phyloP scores from a whole-genome alignment of 2,113 vertebrate genomes.

The Tricholaema leucomelas region DNA sequence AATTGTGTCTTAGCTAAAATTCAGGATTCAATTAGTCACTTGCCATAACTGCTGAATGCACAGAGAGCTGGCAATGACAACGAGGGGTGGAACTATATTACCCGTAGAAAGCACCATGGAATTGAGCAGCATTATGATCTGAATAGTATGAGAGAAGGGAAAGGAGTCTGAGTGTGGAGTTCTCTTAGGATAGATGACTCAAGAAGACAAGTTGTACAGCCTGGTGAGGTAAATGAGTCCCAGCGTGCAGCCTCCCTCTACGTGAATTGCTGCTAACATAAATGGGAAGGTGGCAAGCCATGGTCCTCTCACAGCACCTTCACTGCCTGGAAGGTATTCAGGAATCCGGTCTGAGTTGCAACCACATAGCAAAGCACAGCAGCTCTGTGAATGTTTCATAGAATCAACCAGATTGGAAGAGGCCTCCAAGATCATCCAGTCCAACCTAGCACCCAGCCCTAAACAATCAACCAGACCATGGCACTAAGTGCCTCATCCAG shows the following conservation, averaged over 20 bases:
- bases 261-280: neutral
- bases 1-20: conserved; percentile 41
- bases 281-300: neutral
- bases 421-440: too few relatives aligned
- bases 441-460: too few relatives aligned
- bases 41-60: conserved; percentile 4
- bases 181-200: neutral
- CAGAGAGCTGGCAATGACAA: neutral
- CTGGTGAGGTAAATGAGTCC: neutral
- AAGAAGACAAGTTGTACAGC: neutral
- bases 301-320: neutral
- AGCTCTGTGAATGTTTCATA: neutral
- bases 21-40: conserved; percentile 58
- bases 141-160: neutral
- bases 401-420: too few relatives aligned
- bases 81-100: conserved; percentile 28
- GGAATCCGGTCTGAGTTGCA: neutral
- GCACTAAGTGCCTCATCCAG: too few relatives aligned
- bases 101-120: neutral
- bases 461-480: too few relatives aligned
- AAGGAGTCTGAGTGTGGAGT: neutral
- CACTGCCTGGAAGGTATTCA: neutral
- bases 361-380: neutral
- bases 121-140: neutral
- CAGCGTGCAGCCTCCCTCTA: neutral